phyloP scores from a whole-genome alignment of 2,888 invertebrate genomes.

The Clitarchus hookeri region DNA sequence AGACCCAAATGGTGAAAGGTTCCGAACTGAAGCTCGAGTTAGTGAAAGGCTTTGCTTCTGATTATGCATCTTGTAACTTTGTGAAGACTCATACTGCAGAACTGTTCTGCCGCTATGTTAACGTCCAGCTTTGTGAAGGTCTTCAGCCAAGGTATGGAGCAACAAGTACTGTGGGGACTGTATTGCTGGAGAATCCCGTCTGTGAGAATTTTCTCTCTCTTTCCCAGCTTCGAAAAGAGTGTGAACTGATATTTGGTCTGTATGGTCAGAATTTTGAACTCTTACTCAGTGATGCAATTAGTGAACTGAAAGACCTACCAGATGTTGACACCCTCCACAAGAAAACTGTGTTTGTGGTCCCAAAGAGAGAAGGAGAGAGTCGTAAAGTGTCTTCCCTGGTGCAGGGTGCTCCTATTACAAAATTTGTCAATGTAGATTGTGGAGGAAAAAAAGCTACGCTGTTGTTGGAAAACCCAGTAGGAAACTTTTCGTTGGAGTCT shows the following conservation, averaged over 20 bases:
- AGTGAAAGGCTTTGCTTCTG: constrained; percentile 59
- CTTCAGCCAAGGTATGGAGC: constrained; percentile 65
- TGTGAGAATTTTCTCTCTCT: constrained; percentile 59
- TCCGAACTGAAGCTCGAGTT: constrained; percentile 71
- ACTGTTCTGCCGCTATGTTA: constrained; percentile 65
- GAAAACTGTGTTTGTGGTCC: constrained; percentile 48
- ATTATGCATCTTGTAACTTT: background rate
- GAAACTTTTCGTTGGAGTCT: background rate
- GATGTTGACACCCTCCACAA: constrained; percentile 47
- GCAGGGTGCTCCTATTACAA: constrained; percentile 59
- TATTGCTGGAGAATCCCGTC: constrained; percentile 71
- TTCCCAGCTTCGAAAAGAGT: constrained; percentile 57
- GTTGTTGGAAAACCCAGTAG: constrained; percentile 35
- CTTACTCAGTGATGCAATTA: constrained; percentile 54
- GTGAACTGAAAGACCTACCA: constrained; percentile 40
- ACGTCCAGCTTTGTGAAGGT: constrained; percentile 64
- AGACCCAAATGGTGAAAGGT: constrained; percentile 72
- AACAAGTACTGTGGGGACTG: constrained; percentile 61
- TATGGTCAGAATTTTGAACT: constrained; percentile 64
- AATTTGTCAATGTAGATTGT: constrained; percentile 66
- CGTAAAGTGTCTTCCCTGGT: constrained; percentile 37
- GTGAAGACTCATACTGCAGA: background rate
- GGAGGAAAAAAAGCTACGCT: constrained; percentile 53
- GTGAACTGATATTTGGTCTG: constrained; percentile 67
- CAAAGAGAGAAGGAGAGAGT: constrained; percentile 50